Percentiles rank a stretch among this genome's conserved stretches.
Conservation (phyloP, 2,113 vertebrate genomes). For the Hippolais icterina region DNA sequence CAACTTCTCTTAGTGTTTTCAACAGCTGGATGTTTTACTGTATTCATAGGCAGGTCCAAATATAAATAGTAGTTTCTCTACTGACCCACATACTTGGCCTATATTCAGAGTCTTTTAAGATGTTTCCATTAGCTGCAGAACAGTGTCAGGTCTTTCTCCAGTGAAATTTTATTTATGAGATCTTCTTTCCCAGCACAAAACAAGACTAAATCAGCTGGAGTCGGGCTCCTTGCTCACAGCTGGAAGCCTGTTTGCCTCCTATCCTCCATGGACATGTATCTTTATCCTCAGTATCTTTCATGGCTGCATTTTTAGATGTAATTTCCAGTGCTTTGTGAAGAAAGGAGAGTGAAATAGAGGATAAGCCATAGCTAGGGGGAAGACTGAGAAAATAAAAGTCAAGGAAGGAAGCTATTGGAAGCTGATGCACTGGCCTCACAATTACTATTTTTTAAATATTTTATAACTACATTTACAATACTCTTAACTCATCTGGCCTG, state of each 20-base stretch:
- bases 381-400: not conserved
- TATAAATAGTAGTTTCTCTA: constrained; percentile 43
- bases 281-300: not conserved
- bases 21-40: constrained; percentile 44
- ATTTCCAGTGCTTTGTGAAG: not conserved
- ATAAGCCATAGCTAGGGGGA: not conserved
- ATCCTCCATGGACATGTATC: not conserved
- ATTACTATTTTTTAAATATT: not conserved
- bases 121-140: constrained; percentile 21
- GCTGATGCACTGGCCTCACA: not conserved
- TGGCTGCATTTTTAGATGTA: not conserved
- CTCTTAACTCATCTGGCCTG: not conserved
- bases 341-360: not conserved
- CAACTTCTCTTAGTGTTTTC: not conserved
- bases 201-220: not conserved
- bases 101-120: constrained; percentile 41
- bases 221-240: not conserved
- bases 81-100: constrained; percentile 60
- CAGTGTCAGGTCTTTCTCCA: constrained; percentile 29
- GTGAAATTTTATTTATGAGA: constrained; percentile 45
- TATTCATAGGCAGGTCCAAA: constrained; percentile 21
- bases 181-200: constrained; percentile 17
- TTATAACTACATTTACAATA: not conserved
- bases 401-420: not conserved
- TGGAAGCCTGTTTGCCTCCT: not conserved